Evolutionary conservation across 2,797 vertebrate species (phyloP).

Genomic region (Octomys mimax): DNA sequence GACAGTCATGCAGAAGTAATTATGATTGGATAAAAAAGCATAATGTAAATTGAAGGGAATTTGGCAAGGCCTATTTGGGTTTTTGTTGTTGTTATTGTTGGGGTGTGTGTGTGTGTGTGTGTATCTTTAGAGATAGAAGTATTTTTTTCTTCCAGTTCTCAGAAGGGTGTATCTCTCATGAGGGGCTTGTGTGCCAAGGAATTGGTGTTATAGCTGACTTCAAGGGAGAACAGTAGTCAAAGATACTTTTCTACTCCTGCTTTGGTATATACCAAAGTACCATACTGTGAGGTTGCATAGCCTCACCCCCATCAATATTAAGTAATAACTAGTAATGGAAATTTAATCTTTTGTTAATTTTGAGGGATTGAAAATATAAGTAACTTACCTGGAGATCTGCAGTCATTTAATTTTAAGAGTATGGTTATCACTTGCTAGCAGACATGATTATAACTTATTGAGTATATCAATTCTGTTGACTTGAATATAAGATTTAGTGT

Average conservation of each 20-base stretch:
- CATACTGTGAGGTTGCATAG: not conserved
- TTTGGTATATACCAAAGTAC: not conserved
- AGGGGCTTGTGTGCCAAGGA: not conserved
- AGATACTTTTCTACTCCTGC: not conserved
- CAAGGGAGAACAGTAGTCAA: not conserved
- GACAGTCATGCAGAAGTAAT: not conserved
- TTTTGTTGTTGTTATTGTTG: not conserved
- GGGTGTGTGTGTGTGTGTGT: not conserved
- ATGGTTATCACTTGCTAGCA: constrained; percentile 1
- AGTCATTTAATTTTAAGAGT: constrained; percentile 25
- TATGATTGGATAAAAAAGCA: not conserved
- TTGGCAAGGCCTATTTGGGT: not conserved
- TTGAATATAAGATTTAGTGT: constrained; percentile 40
- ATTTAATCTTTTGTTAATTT: constrained; percentile 39
- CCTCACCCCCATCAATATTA: not conserved
- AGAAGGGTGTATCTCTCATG: not conserved
- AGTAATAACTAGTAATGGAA: constrained; percentile 44
- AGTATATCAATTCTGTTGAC: not conserved
- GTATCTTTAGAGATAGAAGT: not conserved
- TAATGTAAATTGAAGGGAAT: not conserved
- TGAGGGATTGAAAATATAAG: constrained; percentile 44
- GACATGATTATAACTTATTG: constrained; percentile 16
- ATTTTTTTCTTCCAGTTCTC: not conserved
- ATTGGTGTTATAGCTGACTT: not conserved
- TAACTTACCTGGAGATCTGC: constrained; percentile 22